Evolutionary conservation across 2,113 vertebrate genomes (phyloP).

Genomic region (Uropsilus gracilis): DNA sequence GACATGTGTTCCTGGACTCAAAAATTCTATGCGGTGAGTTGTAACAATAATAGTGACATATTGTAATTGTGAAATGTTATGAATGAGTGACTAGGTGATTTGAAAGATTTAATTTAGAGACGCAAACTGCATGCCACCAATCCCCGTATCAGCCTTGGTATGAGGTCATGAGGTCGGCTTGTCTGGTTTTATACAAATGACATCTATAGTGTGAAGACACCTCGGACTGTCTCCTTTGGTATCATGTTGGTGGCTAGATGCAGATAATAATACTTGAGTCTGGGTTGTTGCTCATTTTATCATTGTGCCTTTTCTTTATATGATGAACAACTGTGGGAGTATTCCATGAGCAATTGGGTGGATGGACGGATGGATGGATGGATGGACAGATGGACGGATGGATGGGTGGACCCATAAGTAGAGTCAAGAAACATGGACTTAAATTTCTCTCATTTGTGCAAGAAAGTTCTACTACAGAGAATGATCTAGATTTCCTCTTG

Average conservation of each 20-base stretch:
- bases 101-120: conserved; percentile 23
- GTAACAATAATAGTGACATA: neutral
- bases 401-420: too few species aligned
- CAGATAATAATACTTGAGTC: neutral
- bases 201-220: neutral
- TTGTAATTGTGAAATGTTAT: neutral
- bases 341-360: neutral
- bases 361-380: too few species aligned
- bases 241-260: neutral
- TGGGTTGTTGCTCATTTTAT: neutral
- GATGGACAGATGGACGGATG: too few species aligned
- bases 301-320: neutral
- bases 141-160: too few species aligned
- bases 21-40: neutral
- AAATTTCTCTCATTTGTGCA: neutral
- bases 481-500: neutral
- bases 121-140: neutral
- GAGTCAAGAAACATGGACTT: neutral
- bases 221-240: neutral
- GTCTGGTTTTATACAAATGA: neutral
- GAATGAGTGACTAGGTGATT: neutral
- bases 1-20: neutral
- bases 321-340: neutral
- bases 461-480: neutral
- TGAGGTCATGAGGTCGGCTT: neutral